Evolutionary conservation across 2,113 vertebrate genomes (phyloP).

Genomic region (Alexandromys fortis): DNA sequence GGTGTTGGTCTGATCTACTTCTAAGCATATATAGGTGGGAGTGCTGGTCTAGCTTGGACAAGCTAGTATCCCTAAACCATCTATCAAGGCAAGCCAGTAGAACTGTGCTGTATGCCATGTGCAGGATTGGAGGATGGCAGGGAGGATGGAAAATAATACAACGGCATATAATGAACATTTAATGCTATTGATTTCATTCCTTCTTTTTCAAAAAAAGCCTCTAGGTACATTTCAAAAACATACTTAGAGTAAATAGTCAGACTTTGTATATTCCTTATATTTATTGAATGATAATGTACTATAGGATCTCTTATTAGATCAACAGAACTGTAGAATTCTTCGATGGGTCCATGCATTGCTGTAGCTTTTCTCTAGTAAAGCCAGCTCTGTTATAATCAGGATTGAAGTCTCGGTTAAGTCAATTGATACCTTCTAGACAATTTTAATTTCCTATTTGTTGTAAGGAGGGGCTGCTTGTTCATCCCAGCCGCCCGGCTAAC

Average conservation of each 20-base stretch:
- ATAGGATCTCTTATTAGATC: background rate
- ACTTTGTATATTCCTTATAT: background rate
- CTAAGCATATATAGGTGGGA: background rate
- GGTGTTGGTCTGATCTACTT: background rate
- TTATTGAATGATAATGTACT: background rate
- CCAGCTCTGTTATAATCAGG: background rate
- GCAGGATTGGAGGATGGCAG: background rate
- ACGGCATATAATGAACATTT: background rate
- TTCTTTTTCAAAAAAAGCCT: background rate
- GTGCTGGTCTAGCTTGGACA: background rate
- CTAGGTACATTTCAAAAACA: background rate
- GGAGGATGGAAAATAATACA: background rate
- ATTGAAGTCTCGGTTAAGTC: conserved; percentile 3
- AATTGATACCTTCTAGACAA: background rate
- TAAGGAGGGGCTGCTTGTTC: too few relatives aligned
- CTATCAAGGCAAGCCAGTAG: background rate
- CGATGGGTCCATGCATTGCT: background rate
- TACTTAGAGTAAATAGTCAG: background rate
- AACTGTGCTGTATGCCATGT: background rate
- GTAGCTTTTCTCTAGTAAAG: conserved; percentile 7
- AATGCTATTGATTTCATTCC: background rate
- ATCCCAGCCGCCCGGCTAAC: too few relatives aligned
- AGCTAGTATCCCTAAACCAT: background rate
- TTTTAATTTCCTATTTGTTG: conserved; percentile 12
- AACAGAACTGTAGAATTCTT: background rate